Conservation (phyloP, 2,797 vertebrate species). For the Eulemur albifrons region DNA sequence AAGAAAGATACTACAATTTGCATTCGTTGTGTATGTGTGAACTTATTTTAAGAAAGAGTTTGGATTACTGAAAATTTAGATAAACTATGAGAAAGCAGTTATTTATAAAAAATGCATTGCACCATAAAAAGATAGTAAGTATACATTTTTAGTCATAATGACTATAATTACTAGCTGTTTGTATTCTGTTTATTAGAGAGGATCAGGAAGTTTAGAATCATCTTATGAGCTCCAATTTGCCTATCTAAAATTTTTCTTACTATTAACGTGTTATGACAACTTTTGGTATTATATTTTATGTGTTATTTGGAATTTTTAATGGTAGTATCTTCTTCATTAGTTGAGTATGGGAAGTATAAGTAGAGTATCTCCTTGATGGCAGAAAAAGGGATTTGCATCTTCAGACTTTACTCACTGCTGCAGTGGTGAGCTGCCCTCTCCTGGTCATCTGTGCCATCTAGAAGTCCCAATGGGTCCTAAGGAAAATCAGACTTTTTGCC, state of each 20-base stretch:
- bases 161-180: background rate
- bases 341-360: constrained; percentile 18
- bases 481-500: constrained; percentile 36
- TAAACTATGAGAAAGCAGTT: constrained; percentile 32
- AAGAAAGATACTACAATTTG: background rate
- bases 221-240: background rate
- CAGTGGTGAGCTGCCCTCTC: constrained; percentile 80
- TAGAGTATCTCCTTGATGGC: constrained; percentile 27
- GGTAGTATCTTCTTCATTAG: background rate
- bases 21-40: background rate
- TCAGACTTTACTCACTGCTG: constrained; percentile 48
- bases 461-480: constrained; percentile 59
- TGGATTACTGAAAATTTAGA: constrained; percentile 38
- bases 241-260: constrained; percentile 29
- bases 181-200: constrained; percentile 6
- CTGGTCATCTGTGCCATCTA: constrained; percentile 70
- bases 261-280: background rate
- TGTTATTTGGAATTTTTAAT: constrained; percentile 21
- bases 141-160: background rate
- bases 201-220: background rate
- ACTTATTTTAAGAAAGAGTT: constrained; percentile 46
- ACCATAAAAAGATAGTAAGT: background rate
- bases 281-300: constrained; percentile 22
- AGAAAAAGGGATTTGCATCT: constrained; percentile 4
- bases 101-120: constrained; percentile 8